Percentiles rank a stretch among this genome's conserved stretches.
phyloP scores from a whole-genome alignment of 2,888 invertebrate genomes.

The Drosophila algonquin region DNA sequence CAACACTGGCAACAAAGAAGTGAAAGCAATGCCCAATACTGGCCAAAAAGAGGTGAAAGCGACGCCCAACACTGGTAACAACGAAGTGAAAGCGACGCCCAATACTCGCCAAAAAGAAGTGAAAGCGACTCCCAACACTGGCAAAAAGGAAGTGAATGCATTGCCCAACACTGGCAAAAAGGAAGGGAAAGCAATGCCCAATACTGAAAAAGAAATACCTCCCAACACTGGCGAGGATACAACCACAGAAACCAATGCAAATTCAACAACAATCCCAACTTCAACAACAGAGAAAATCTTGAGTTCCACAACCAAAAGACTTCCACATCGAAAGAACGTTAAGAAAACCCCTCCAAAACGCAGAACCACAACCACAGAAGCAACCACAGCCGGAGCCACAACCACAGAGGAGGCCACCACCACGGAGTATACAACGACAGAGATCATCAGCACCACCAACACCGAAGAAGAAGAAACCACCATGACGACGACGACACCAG shows the following conservation, averaged over 20 bases:
- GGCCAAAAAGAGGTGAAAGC: background rate
- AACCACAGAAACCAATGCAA: background rate
- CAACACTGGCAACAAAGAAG: background rate
- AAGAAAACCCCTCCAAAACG: background rate
- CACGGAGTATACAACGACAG: background rate
- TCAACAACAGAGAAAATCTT: background rate
- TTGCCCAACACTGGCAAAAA: no score
- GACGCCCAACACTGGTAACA: background rate
- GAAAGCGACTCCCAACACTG: no score
- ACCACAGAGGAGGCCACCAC: background rate
- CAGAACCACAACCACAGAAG: no score
- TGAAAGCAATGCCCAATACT: slow-evolving; percentile 1
- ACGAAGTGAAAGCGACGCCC: no score
- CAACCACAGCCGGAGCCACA: background rate
- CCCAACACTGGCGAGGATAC: background rate
- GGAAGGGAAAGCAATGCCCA: no score
- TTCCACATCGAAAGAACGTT: background rate
- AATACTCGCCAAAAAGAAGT: no score
- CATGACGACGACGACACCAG: slow-evolving; percentile 3
- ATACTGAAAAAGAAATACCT: background rate
- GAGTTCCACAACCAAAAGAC: background rate
- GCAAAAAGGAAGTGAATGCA: no score
- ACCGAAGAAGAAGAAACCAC: background rate
- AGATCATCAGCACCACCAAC: background rate
- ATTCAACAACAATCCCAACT: slow-evolving; percentile 8